These are phyloP conservation scores for Sterna hirundo DNA, from an alignment of 2,113 vertebrate genomes.

Conservation along the genomic window DNA sequence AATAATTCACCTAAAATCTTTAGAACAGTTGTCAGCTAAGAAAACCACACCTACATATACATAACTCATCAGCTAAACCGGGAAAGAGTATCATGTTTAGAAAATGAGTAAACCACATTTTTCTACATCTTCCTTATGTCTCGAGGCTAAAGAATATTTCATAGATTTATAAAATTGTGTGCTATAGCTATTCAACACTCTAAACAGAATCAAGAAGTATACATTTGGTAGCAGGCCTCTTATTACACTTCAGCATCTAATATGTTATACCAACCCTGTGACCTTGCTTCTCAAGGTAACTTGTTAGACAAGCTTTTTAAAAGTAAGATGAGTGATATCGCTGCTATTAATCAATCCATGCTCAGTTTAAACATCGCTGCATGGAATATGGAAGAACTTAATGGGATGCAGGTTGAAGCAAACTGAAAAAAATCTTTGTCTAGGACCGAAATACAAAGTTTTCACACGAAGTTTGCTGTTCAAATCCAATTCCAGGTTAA, in stretches of 20 bases:
- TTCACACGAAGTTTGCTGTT: not conserved
- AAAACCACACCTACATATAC: not conserved
- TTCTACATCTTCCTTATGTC: not conserved
- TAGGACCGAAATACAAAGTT: not conserved
- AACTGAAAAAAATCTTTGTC: not conserved
- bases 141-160: not conserved
- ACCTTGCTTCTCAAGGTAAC: not conserved
- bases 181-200: not conserved
- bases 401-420: not conserved
- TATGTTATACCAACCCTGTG: not conserved
- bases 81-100: not conserved
- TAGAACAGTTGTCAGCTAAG: not conserved
- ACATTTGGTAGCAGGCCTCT: not conserved
- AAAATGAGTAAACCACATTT: not conserved
- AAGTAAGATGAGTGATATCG: not conserved
- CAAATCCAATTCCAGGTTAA: not conserved
- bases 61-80: not conserved
- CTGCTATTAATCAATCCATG: not conserved
- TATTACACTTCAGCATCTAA: not conserved
- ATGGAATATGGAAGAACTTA: not conserved
- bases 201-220: not conserved
- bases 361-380: not conserved
- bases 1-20: not conserved
- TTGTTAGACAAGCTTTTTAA: not conserved
- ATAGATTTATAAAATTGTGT: not conserved